These are phyloP conservation scores for Pocillopora meandrina DNA, from an alignment of 92 coral and sea anemone species.

Conservation along the genomic window DNA sequence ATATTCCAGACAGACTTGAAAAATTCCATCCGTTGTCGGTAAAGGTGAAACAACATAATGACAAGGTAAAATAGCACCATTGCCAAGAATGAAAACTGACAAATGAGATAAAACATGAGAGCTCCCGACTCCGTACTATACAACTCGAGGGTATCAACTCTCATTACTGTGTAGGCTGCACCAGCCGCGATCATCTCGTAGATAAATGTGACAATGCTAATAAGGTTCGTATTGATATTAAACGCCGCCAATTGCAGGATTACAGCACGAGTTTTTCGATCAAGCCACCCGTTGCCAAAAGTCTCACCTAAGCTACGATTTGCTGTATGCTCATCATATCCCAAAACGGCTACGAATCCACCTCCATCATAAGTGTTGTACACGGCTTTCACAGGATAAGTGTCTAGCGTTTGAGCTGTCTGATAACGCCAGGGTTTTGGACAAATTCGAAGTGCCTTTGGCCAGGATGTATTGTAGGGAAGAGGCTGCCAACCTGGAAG, in stretches of 20 bases:
- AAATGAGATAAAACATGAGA: conserved; percentile 34
- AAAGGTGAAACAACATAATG: conserved; percentile 27
- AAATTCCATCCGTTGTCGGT: conserved; percentile 26
- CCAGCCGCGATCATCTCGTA: conserved; percentile 51
- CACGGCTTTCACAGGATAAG: background rate
- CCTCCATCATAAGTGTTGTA: conserved; percentile 39
- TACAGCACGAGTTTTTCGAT: conserved; percentile 50
- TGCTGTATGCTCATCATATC: conserved; percentile 41
- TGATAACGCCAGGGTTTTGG: conserved; percentile 59
- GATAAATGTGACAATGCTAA: conserved; percentile 30
- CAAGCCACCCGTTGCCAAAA: conserved; percentile 34
- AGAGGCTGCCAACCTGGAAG: conserved; percentile 39
- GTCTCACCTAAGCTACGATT: conserved; percentile 21
- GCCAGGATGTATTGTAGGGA: conserved; percentile 31
- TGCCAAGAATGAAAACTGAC: conserved; percentile 48
- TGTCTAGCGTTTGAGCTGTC: conserved; percentile 14
- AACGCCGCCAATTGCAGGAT: conserved; percentile 41
- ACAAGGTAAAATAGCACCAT: conserved; percentile 37
- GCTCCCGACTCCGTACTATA: conserved; percentile 48
- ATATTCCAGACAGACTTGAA: conserved; percentile 51
- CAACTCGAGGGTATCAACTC: conserved; percentile 43
- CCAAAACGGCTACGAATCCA: conserved; percentile 39
- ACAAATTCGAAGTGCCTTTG: conserved; percentile 35
- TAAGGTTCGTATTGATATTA: conserved; percentile 45
- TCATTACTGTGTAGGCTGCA: conserved; percentile 15